Percentiles rank a stretch among this genome's conserved stretches.
Evolutionary conservation across 2,888 invertebrate genomes (phyloP).

Genomic region (Incurvaria masculella): DNA sequence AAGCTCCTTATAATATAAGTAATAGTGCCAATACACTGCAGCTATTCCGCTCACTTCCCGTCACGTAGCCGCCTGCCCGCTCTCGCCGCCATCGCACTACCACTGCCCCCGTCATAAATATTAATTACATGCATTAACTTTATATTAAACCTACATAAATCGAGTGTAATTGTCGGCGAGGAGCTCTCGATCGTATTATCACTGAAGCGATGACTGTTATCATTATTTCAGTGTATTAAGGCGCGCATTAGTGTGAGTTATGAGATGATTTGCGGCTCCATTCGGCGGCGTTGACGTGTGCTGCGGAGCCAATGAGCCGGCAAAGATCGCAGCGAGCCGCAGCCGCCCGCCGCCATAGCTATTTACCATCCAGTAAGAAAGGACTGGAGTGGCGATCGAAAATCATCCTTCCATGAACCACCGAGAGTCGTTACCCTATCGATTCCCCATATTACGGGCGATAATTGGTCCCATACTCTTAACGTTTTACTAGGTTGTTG

Average conservation of each 20-base stretch:
- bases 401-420: too few relatives aligned
- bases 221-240: neutral
- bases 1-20: too few relatives aligned
- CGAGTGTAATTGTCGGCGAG: constrained; percentile 2
- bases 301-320: neutral
- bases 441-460: too few relatives aligned
- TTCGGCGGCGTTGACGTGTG: neutral
- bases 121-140: constrained; percentile 7
- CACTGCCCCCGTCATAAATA: constrained; percentile 20
- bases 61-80: constrained; percentile 13
- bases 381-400: too few relatives aligned
- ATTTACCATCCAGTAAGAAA: too few relatives aligned
- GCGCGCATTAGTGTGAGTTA: neutral
- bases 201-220: constrained; percentile 1
- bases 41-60: too few relatives aligned
- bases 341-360: too few relatives aligned
- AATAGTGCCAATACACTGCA: too few relatives aligned
- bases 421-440: too few relatives aligned
- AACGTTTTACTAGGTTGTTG: too few relatives aligned
- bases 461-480: too few relatives aligned
- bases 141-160: constrained; percentile 8
- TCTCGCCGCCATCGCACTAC: constrained; percentile 14
- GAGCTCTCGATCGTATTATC: constrained; percentile 3
- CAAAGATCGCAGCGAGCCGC: neutral
- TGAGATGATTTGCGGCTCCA: neutral